phyloP scores from a whole-genome alignment of 2,113 vertebrate genomes.

The Mustelus asterias region DNA sequence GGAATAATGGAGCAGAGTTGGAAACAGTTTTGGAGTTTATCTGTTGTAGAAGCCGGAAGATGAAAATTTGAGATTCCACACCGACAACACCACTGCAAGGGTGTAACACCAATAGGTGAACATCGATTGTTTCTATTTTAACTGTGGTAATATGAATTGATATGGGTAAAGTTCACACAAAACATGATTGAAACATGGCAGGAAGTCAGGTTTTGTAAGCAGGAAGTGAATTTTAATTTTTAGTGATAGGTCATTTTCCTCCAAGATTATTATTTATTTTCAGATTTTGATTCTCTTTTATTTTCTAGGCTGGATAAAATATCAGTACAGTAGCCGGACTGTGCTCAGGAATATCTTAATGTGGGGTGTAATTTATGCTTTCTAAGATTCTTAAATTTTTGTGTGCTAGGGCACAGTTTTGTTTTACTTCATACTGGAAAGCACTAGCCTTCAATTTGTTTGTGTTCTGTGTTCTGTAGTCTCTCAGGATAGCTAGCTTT shows the following conservation, averaged over 20 bases:
- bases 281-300: neutral
- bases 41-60: no score
- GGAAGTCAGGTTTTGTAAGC: neutral
- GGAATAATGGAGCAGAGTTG: no score
- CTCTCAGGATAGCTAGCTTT: neutral
- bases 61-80: neutral
- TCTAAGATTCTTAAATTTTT: neutral
- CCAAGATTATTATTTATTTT: neutral
- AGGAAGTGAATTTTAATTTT: neutral
- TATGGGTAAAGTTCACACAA: neutral
- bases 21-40: no score
- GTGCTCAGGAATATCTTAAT: neutral
- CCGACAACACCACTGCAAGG: neutral
- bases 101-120: neutral
- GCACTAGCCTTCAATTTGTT: neutral
- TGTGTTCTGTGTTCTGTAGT: neutral
- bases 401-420: neutral
- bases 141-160: neutral
- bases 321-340: neutral
- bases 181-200: neutral
- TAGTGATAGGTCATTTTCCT: neutral
- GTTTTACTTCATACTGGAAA: neutral
- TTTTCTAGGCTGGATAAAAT: neutral
- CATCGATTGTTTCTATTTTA: neutral
- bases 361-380: neutral